Conservation (phyloP, 2,888 invertebrate genomes). For the Pegoplata infirma region DNA sequence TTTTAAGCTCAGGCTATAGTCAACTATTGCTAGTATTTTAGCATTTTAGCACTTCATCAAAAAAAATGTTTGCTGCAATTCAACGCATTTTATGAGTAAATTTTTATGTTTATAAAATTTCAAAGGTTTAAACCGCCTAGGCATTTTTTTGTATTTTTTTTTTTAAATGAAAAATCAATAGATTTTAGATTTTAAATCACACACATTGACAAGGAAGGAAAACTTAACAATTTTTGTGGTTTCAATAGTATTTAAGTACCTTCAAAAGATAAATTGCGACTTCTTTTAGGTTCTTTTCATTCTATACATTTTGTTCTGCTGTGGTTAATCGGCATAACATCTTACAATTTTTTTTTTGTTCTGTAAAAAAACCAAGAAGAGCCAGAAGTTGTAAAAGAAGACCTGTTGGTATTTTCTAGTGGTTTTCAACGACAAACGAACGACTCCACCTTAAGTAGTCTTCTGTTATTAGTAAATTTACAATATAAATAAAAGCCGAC, state of each 20-base stretch:
- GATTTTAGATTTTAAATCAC: conserved; percentile 34
- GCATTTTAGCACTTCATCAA: conserved; percentile 56
- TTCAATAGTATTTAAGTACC: conserved; percentile 8
- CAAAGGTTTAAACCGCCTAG: conserved; percentile 41
- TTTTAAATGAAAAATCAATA: conserved; percentile 35
- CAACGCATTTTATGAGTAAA: conserved; percentile 55
- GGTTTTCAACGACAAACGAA: too few relatives aligned
- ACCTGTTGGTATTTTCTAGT: conserved; percentile 39
- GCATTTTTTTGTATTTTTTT: too few relatives aligned
- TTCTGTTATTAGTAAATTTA: not conserved
- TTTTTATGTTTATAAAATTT: conserved; percentile 50
- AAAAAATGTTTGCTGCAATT: conserved; percentile 46
- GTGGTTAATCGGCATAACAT: conserved; percentile 40
- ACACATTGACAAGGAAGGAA: conserved; percentile 6
- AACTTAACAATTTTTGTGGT: conserved; percentile 5
- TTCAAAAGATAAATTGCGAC: conserved; percentile 21
- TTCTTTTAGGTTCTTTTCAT: not conserved
- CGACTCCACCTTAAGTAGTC: not conserved
- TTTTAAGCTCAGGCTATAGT: not conserved
- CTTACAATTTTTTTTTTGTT: too few relatives aligned
- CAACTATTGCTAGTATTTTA: conserved; percentile 31
- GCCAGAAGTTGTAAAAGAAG: not conserved
- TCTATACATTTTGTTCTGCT: conserved; percentile 1
- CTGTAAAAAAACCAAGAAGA: conserved; percentile 1
- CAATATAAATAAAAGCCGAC: conserved; percentile 46